These are phyloP conservation scores for Metopolophium dirhodum DNA, from an alignment of 1,140 invertebrate genomes.

Conservation along the genomic window DNA sequence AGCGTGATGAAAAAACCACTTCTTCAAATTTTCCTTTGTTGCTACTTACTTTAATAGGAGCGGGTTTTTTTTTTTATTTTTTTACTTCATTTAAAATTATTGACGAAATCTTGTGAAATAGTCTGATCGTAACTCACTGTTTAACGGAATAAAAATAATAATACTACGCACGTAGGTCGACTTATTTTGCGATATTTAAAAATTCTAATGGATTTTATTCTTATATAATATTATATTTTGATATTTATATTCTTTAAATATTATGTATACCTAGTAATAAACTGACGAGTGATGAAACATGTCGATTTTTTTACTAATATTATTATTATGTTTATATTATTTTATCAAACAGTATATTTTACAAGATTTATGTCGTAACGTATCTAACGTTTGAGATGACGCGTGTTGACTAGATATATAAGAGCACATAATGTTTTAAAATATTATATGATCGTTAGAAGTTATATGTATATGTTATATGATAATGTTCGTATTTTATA, in stretches of 20 bases:
- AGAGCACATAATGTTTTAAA: background rate
- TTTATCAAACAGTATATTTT: background rate
- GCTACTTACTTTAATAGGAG: background rate
- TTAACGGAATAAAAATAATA: background rate
- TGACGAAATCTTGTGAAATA: background rate
- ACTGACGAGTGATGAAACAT: background rate
- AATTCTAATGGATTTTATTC: background rate
- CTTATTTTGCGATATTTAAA: background rate
- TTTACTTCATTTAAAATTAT: background rate
- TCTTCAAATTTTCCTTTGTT: background rate
- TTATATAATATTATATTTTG: too few relatives aligned
- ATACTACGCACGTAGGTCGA: background rate
- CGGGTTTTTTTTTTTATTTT: background rate
- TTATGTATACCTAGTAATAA: background rate
- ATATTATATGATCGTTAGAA: background rate
- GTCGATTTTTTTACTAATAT: background rate
- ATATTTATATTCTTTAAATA: background rate
- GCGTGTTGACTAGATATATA: background rate
- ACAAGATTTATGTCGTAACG: background rate
- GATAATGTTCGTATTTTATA: background rate
- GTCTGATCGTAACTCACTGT: background rate
- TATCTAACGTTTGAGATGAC: background rate
- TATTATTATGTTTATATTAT: background rate
- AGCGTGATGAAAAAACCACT: background rate
- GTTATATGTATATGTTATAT: background rate